Conservation (phyloP, 1,140 invertebrate genomes). For the Lordiphosa clarofinis region DNA sequence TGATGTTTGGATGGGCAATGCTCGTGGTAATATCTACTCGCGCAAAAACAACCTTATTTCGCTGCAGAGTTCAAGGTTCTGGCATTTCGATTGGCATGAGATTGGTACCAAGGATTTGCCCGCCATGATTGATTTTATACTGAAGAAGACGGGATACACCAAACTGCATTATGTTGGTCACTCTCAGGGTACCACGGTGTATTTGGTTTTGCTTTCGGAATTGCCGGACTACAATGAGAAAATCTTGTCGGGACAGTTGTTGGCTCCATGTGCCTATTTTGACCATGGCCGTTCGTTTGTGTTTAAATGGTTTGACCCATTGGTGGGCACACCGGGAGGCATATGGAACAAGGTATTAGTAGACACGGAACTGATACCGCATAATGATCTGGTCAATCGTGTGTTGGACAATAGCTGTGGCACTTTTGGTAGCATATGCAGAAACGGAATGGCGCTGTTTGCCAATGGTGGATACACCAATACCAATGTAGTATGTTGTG, state of each 20-base stretch:
- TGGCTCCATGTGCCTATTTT: slow-evolving; percentile 82
- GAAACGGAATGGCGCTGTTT: slow-evolving; percentile 55
- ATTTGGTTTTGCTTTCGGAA: slow-evolving; percentile 81
- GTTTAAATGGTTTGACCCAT: slow-evolving; percentile 48
- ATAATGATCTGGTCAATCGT: slow-evolving; percentile 57
- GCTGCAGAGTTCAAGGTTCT: slow-evolving; percentile 74
- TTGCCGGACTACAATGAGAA: slow-evolving; percentile 82
- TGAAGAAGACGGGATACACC: slow-evolving; percentile 80
- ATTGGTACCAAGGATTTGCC: slow-evolving; percentile 86
- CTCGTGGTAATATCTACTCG: slow-evolving; percentile 85
- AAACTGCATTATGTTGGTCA: slow-evolving; percentile 79
- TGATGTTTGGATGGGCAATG: slow-evolving; percentile 88
- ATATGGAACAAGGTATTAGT: slow-evolving; percentile 53
- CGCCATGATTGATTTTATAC: slow-evolving; percentile 84
- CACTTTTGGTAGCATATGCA: slow-evolving; percentile 32
- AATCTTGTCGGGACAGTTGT: slow-evolving; percentile 80
- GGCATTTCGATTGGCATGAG: slow-evolving; percentile 84
- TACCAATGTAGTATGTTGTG: slow-evolving; percentile 45
- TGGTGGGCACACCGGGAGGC: slow-evolving; percentile 63
- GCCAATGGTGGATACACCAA: slow-evolving; percentile 64
- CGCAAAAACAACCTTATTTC: slow-evolving; percentile 80
- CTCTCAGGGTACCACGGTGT: slow-evolving; percentile 83
- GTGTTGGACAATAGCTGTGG: slow-evolving; percentile 48
- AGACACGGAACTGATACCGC: slow-evolving; percentile 54
- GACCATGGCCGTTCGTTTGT: slow-evolving; percentile 49